Evolutionary conservation across 2,888 invertebrate genomes (phyloP).

Genomic region (Noctua fimbriata): DNA sequence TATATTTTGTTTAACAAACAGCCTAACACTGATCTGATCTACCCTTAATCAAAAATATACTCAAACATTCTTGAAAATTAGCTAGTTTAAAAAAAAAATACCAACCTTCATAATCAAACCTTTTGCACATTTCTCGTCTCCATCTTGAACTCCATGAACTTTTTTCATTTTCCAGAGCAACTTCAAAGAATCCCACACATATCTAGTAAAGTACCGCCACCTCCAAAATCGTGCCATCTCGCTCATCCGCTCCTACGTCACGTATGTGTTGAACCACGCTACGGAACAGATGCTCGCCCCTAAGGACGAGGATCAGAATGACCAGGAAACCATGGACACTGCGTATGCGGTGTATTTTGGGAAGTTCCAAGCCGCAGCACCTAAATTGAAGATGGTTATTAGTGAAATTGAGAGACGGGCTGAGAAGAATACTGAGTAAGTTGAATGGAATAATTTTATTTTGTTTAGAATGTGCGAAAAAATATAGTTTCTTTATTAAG

Average conservation of each 20-base stretch:
- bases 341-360: slow-evolving; percentile 97
- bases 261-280: slow-evolving; percentile 93
- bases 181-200: slow-evolving; percentile 96
- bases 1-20: too few species aligned
- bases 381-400: slow-evolving; percentile 95
- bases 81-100: too few species aligned
- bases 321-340: slow-evolving; percentile 90
- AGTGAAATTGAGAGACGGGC: slow-evolving; percentile 95
- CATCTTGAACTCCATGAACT: not conserved
- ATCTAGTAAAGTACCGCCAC: slow-evolving; percentile 95
- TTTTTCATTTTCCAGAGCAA: slow-evolving; percentile 89
- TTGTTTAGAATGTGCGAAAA: not conserved
- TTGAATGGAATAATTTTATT: not conserved
- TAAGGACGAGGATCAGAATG: slow-evolving; percentile 74
- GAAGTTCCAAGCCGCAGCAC: slow-evolving; percentile 98
- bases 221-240: slow-evolving; percentile 95
- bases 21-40: too few species aligned
- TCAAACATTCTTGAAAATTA: too few species aligned
- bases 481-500: not conserved
- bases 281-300: slow-evolving; percentile 93
- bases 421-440: slow-evolving; percentile 93
- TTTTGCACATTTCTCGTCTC: not conserved
- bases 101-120: not conserved
- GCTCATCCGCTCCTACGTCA: slow-evolving; percentile 95
- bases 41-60: too few species aligned